Base-by-base conservation (phyloP, 1,140 invertebrate species). In the Drosophila lacertosa region DNA sequence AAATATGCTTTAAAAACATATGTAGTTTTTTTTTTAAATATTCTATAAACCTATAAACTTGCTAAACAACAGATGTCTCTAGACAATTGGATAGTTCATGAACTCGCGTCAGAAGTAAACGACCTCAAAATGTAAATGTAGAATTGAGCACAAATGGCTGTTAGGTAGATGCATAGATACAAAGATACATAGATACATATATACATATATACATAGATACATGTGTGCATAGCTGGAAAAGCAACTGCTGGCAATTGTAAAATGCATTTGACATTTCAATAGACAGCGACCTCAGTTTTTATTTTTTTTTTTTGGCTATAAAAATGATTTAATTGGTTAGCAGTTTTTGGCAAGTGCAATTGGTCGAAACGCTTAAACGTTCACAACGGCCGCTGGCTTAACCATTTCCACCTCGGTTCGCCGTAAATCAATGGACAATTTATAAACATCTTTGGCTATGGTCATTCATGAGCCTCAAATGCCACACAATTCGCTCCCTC, bases 321-420 rank as follows among this genome's bases (percentile, higher is more conserved):
- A 81, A 84, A 84, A 86, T 81, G 77, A 86, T 86, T 86, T 86
- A 86, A 86, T 86, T 86, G 82, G 57, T 68, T 74, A 48, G 63
- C 24, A 55, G 35, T 47, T 68, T 68, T 69, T 55, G 58, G 40
- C 39, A 54, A 63, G 42, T 63, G 55, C 67, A 67, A 48, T 60
- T 47, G 54, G 10, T 65, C 37, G 24, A 35, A 63, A 55, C 37
- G 48, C n/a, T 22, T 13, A 33, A 64, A 35, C 33, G 29, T 18
- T 45, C 44, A n/a, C 39, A 47, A 39, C 33, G 22, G n/a, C 16
- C 69, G 62, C 45, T 64, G 54, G n/a, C 51, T 60, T 50, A 65
- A n/a, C 24, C 62, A 60, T 63, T 64, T 76, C 69, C 76, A 58
- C 55, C 51, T 68, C 53, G 62, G 60, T 65, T 71, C 26, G 72